Evolutionary conservation across 2,797 vertebrate genomes (phyloP), one percentile per base, ranked within the genome.

Genomic region (Pipistrellus nathusii): DNA sequence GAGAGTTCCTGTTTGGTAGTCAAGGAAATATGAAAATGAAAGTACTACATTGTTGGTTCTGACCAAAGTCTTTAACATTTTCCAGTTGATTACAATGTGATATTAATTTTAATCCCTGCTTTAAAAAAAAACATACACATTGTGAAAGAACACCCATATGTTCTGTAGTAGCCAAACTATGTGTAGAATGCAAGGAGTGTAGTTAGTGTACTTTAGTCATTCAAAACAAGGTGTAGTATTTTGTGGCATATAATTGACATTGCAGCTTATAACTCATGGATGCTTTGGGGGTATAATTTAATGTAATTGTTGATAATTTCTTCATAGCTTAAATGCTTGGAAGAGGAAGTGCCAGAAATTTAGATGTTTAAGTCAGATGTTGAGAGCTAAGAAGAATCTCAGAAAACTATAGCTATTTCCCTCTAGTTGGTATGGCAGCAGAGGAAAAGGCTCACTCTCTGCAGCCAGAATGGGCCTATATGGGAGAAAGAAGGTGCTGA

Each of bases 1-100:
- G 75, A 93, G 81, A 95, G 89, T 93, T 95, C 92, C 89, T 94
- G 81, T 94, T 94, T 96, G 76, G 72, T 93, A 91, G 59, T 85
- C 57, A 94, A 95, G 78, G 76, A 94, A 91, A 93, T 46, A 94
- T 62, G 78, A 96, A 97, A 91, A 88, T 0, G n/a, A 84, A 93
- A 96, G 87, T 83, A 78, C 55, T 38, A 71, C 17, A 62, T 71
- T 93, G 77, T 80, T 87, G 81, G 30, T 83, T 94, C 46, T 64
- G 57, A 88, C 30, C 18, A 92, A 92, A 14, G 27, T 93, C 81
- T 92, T 96, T 80, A 86, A 88, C 30, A n/a, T 64, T 72, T 91
- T 89, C 66, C 27, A 35, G 14, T 90, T 91, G 73, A 85, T 90
- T 88, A 69, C 48, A 72, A 88, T 10, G n/a, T 55, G 41, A 77